Evolutionary conservation across 2,113 vertebrate species (phyloP).

Genomic region (Chrysochloris asiatica): DNA sequence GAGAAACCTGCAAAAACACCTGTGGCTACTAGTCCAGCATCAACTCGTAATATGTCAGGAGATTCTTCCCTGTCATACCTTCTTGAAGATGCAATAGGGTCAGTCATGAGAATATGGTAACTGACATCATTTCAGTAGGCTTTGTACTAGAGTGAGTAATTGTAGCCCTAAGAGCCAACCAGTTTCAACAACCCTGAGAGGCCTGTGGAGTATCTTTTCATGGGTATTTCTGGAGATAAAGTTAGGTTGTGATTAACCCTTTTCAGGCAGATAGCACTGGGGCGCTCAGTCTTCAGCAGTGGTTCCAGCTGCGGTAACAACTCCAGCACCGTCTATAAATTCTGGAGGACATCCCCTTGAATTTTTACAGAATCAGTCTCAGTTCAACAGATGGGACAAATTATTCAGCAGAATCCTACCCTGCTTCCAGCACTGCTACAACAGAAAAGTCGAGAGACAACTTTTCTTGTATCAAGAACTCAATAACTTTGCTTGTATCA

Average conservation of each 20-base stretch:
- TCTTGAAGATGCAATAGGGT: slow-evolving; percentile 96
- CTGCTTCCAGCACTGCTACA: slow-evolving; percentile 95
- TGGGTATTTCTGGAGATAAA: slow-evolving; percentile 91
- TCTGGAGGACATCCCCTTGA: slow-evolving; percentile 92
- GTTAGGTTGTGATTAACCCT: slow-evolving; percentile 85
- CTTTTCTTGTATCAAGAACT: too few species aligned
- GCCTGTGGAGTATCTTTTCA: slow-evolving; percentile 96
- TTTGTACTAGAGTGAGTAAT: slow-evolving; percentile 95
- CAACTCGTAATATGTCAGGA: slow-evolving; percentile 86
- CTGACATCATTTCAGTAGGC: slow-evolving; percentile 98
- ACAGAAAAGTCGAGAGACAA: slow-evolving; percentile 96
- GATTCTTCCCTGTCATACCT: slow-evolving; percentile 91
- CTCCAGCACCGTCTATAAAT: slow-evolving; percentile 80
- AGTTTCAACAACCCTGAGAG: slow-evolving; percentile 99
- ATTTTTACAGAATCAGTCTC: slow-evolving; percentile 96
- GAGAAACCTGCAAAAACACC: slow-evolving; percentile 84
- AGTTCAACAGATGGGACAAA: slow-evolving; percentile 98
- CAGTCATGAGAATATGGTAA: slow-evolving; percentile 98
- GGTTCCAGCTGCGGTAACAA: slow-evolving; percentile 83
- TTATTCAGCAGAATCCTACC: slow-evolving; percentile 97
- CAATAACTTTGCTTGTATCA: slow-evolving; percentile 97
- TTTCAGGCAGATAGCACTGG: slow-evolving; percentile 83
- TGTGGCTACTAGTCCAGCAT: slow-evolving; percentile 79
- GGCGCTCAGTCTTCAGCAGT: slow-evolving; percentile 84
- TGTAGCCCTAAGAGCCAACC: slow-evolving; percentile 93